phyloP scores from a whole-genome alignment of 2,113 vertebrate genomes.

The Pycnonotus jocosus region DNA sequence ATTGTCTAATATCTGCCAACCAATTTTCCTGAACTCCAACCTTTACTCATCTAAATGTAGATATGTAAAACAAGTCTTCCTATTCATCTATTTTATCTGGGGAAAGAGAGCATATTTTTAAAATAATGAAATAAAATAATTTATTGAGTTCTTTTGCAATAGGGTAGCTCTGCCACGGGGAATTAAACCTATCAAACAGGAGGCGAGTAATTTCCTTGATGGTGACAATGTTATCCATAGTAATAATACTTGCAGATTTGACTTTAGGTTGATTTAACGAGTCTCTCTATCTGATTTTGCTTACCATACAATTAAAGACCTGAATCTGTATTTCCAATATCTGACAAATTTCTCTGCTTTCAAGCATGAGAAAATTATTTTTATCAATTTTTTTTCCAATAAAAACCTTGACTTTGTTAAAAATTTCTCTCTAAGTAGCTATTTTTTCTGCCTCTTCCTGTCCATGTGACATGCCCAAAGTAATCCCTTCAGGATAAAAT shows the following conservation, averaged over 20 bases:
- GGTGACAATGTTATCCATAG: not conserved
- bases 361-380: not conserved
- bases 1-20: not conserved
- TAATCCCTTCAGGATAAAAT: not conserved
- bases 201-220: not conserved
- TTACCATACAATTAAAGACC: not conserved
- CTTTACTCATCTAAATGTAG: not conserved
- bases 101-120: accelerated
- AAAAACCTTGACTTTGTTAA: not conserved
- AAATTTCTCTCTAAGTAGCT: not conserved
- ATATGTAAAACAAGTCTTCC: not conserved
- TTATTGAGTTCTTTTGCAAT: not conserved
- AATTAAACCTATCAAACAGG: not conserved
- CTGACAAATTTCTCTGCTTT: accelerated
- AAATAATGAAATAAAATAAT: not conserved
- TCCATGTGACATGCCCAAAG: not conserved
- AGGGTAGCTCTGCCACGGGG: accelerated
- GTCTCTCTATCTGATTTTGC: not conserved
- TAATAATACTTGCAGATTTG: not conserved
- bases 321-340: not conserved
- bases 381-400: not conserved
- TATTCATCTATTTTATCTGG: not conserved
- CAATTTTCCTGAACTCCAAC: not conserved
- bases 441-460: not conserved
- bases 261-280: not conserved